Conservation (phyloP, 2,888 invertebrate genomes). For the Heliconius hortense region DNA sequence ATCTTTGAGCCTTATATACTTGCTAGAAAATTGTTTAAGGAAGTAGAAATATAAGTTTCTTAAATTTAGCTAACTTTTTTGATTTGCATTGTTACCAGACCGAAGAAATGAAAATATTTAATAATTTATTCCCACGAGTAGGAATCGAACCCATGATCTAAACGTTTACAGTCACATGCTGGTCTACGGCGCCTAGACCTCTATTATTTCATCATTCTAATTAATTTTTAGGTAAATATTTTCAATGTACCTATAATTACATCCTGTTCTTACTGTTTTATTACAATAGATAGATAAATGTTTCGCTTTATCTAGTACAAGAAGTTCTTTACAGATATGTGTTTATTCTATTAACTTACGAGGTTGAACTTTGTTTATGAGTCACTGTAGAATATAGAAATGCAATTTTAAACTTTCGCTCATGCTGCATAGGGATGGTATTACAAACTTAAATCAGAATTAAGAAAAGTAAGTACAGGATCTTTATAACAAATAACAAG, state of each 20-base stretch:
- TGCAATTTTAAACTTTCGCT: neutral
- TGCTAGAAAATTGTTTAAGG: too few relatives aligned
- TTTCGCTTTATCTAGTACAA: conserved; percentile 3
- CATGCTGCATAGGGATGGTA: neutral
- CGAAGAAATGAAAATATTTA: too few relatives aligned
- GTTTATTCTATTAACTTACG: conserved; percentile 12
- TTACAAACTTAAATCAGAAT: neutral
- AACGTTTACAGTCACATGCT: too few relatives aligned
- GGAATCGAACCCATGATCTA: too few relatives aligned
- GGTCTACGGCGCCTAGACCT: too few relatives aligned
- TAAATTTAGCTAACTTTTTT: too few relatives aligned
- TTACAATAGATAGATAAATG: neutral
- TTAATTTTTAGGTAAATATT: neutral
- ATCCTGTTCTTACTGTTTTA: neutral
- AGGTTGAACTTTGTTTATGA: conserved; percentile 13
- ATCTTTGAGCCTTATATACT: too few relatives aligned
- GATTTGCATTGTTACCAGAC: too few relatives aligned
- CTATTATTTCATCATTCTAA: too few relatives aligned
- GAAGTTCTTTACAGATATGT: conserved; percentile 10
- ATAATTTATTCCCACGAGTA: too few relatives aligned
- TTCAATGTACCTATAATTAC: neutral
- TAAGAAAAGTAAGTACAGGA: conserved; percentile 4
- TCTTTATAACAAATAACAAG: conserved; percentile 4
- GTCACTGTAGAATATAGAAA: conserved; percentile 6
- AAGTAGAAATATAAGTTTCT: too few relatives aligned